Base-by-base conservation (phyloP, 1,140 invertebrate species). In the Reticulitermes speratus region DNA sequence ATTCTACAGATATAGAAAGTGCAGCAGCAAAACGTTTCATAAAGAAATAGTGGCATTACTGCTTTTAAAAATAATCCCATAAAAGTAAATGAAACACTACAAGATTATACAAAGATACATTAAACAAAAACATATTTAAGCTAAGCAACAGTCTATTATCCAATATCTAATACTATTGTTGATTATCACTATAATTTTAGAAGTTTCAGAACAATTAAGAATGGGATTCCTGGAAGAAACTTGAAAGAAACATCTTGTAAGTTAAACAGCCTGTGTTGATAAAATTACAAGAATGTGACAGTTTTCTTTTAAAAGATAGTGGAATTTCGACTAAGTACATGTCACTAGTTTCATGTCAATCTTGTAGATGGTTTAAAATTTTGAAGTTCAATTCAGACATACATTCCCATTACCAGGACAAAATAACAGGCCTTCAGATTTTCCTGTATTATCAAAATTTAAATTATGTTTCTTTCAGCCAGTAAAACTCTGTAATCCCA, bases 31-130 rank as follows among this genome's bases (percentile, higher is more conserved):
- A 75, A 75, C 30, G 16, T 75, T n/a, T 75, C n/a, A 3, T 75
- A 30, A n/a, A 75, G 65, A 75, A 75, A 75, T 25, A 75, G 65
- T 75, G 65, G 65, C 25, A 75, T 75, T 75, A 75, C n/a, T 25
- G n/a, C 65, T 75, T 30, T 75, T n/a, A 75, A 75, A 75, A 75
- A 75, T 30, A 75, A 75, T 30, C n/a, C 65, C 65, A 75, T 75
- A 75, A 75, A n/a, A 75, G 30, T 30, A n/a, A n/a, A 25, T 75
- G 65, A 75, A 75, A 75, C 65, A 75, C 65, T 75, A 30, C n/a
- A 75, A 75, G 65, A 16, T 30, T 30, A 75, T 75, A 75, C n/a
- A 75, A 75, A 30, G n/a, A 75, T n/a, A 75, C n/a, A 75, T 30
- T 9, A 30, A 75, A 75, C 25, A 30, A 16, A 75, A 75, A 75